These are phyloP conservation scores for Gulo gulo DNA, from an alignment of 2,113 vertebrate genomes.

Conservation along the genomic window DNA sequence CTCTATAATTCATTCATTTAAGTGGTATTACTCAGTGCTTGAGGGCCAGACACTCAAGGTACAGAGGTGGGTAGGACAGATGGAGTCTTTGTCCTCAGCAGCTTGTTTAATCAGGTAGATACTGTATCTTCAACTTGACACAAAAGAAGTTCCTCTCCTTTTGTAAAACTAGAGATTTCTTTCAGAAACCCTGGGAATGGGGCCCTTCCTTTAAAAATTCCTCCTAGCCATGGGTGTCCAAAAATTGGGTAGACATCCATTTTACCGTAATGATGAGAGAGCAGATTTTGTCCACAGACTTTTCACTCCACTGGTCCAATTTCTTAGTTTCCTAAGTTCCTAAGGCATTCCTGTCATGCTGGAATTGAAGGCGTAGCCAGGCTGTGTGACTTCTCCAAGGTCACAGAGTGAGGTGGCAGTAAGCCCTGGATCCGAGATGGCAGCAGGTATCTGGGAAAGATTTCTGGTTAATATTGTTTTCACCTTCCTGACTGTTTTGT, in stretches of 20 bases:
- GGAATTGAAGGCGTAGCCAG: background rate
- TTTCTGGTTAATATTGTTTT: background rate
- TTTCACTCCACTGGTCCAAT: background rate
- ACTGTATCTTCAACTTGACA: background rate
- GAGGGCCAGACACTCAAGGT: background rate
- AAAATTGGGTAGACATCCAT: background rate
- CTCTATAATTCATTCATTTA: background rate
- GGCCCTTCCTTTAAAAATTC: background rate
- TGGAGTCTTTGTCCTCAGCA: background rate
- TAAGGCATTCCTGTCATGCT: background rate
- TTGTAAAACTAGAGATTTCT: slow-evolving; percentile 17
- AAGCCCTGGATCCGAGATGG: background rate
- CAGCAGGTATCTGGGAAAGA: background rate
- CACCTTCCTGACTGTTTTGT: background rate
- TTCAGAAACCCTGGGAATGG: slow-evolving; percentile 20
- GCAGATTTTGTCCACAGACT: background rate
- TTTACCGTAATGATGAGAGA: background rate
- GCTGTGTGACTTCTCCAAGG: background rate
- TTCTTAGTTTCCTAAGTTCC: background rate
- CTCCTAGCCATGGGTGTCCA: background rate
- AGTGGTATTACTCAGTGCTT: background rate
- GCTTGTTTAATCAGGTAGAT: background rate
- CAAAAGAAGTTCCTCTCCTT: background rate
- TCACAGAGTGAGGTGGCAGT: background rate
- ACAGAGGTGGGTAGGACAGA: background rate